These are phyloP conservation scores for Pyrgus malvae DNA, from an alignment of 2,888 invertebrate genomes.

Conservation along the genomic window DNA sequence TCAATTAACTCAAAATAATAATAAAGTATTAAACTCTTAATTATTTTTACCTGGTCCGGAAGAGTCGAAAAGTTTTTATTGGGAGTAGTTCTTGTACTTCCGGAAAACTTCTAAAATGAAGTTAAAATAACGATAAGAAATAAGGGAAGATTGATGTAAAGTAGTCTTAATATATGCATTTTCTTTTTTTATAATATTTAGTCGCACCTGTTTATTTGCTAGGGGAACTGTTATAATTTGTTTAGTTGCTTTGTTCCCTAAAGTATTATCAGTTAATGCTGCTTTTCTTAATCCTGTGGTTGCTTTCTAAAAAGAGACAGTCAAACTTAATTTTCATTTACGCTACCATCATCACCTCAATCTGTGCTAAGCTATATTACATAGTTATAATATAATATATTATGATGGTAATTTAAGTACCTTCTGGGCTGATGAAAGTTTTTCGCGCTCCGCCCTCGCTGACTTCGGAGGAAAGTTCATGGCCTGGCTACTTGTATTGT, in stretches of 20 bases:
- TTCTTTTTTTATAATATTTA: not conserved
- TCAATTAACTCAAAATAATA: too few species aligned
- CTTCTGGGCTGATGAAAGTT: constrained; percentile 34
- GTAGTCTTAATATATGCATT: too few species aligned
- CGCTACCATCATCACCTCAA: too few species aligned
- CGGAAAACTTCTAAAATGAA: not conserved
- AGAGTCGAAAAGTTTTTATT: constrained; percentile 24
- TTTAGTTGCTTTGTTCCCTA: constrained; percentile 7
- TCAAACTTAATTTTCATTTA: too few species aligned
- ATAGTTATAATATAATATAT: too few species aligned
- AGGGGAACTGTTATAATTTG: constrained; percentile 21
- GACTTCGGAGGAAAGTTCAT: constrained; percentile 31
- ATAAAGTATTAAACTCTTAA: too few species aligned
- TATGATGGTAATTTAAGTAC: too few species aligned
- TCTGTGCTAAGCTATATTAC: too few species aligned
- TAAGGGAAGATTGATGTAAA: too few species aligned
- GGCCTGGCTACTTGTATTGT: constrained; percentile 37
- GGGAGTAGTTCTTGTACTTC: constrained; percentile 15
- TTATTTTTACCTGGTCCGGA: constrained; percentile 34
- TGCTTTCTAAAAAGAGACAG: constrained; percentile 33
- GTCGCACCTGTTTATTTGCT: constrained; percentile 5
- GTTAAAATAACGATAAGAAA: not conserved
- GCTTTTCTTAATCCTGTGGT: not conserved
- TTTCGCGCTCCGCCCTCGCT: constrained; percentile 42
- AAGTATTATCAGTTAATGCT: not conserved